Evolutionary conservation across 1,140 invertebrate genomes (phyloP), one percentile per base, ranked within the genome.

Genomic region (Rhizoglyphus robini): DNA sequence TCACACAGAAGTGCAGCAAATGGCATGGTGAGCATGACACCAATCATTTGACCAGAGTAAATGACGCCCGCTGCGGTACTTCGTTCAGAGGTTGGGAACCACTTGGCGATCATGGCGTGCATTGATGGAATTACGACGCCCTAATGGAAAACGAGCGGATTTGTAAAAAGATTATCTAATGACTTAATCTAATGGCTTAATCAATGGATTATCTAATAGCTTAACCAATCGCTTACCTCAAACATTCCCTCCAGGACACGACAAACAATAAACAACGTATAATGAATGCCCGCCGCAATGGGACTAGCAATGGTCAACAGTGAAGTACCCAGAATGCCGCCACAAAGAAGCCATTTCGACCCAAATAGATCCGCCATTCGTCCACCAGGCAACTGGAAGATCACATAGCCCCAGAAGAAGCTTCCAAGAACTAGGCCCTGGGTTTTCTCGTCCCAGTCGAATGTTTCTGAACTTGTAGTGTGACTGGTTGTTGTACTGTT

Each of bases 361-460:
- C 86, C 88, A 69, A 85, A 82, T 36, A 83, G 74, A 75, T 90
- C 87, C 0, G 87, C 83, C 48, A 90, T 74, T 64, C 84, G 79
- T 1, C 85, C 88, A 38, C 87, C 87, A 0, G 90, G 88, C 49
- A 92, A 77, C 76, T 92, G 85, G 0, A 86, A 86, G 0, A 88
- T 75, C 48, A 89, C 80, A 71, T 90, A 91, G 3, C 88, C 88
- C 83, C 85, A 88, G 73, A 90, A 91, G 73, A 90, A 91, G n/a
- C 86, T 82, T 27, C 84, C 84, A 46, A 91, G 77, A 67, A 92
- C 86, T 63, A 88, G 75, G 57, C 87, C 86, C 75, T 90, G 87
- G n/a, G n/a, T n/a, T n/a, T n/a, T n/a, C n/a, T n/a, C n/a, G n/a
- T n/a, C n/a, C n/a, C n/a, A n/a, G n/a, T n/a, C n/a, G n/a, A n/a